A percentile compares a stretch with the other conserved stretches of the same genome.
phyloP scores from a whole-genome alignment of 2,797 vertebrate species.

The Poecile montanus region DNA sequence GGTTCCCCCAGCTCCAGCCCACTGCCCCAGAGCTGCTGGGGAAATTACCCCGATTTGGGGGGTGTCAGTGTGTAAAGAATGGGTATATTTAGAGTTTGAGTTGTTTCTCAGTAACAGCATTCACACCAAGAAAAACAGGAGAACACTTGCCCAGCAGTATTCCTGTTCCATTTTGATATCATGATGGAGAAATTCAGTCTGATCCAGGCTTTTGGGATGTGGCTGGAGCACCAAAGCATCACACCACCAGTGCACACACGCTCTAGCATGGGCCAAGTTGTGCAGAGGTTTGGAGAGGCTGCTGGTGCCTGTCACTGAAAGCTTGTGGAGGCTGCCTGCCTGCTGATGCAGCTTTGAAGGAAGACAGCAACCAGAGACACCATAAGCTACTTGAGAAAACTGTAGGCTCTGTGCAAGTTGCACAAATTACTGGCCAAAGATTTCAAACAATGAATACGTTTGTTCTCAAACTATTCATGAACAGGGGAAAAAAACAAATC shows the following conservation, averaged over 20 bases:
- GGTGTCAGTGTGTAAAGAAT: neutral
- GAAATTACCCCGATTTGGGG: neutral
- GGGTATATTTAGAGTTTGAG: neutral
- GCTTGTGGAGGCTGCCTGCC: neutral
- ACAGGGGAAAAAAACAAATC: neutral
- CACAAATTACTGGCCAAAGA: neutral
- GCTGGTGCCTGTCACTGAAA: neutral
- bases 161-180: neutral
- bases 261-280: neutral
- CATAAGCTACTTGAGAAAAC: neutral
- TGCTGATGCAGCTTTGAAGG: neutral
- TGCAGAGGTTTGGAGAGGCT: neutral
- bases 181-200: neutral
- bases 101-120: neutral
- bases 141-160: neutral
- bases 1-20: neutral
- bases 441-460: neutral
- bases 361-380: neutral
- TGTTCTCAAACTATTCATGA: conserved; percentile 16
- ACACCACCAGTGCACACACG: neutral
- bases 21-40: neutral
- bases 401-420: neutral
- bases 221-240: neutral
- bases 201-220: neutral
- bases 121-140: neutral